Conservation (phyloP, 2,113 vertebrate species). For the Zosterops japonicus region DNA sequence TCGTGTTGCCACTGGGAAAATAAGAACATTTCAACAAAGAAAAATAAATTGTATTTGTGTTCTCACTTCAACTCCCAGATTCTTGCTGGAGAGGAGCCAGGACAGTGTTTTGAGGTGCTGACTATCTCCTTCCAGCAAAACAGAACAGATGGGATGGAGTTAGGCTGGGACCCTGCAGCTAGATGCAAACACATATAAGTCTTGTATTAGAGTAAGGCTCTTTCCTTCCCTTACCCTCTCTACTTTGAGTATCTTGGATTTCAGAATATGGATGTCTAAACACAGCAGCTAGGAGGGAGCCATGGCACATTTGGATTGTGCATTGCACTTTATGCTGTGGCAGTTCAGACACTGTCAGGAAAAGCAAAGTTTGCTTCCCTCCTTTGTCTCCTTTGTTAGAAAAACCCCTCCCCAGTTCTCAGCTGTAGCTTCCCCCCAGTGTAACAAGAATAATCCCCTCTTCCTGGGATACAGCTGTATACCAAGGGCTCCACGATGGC, state of each 20-base stretch:
- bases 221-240: neutral
- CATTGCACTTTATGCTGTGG: neutral
- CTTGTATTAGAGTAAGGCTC: neutral
- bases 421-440: neutral
- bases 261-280: neutral
- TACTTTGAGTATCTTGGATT: neutral
- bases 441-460: neutral
- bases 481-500: neutral
- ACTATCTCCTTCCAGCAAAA: conserved; percentile 32
- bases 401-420: neutral
- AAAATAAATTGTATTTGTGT: conserved; percentile 62
- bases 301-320: neutral
- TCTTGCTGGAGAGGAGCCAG: conserved; percentile 31
- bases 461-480: neutral
- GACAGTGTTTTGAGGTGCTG: conserved; percentile 45
- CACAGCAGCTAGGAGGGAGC: neutral
- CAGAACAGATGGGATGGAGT: neutral
- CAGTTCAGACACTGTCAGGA: neutral
- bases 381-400: neutral
- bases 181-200: neutral
- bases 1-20: conserved; percentile 45
- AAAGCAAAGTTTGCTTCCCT: neutral
- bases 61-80: conserved; percentile 57
- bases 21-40: conserved; percentile 46
- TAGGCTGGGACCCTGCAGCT: neutral